These are phyloP conservation scores for Protobothrops flavoviridis DNA, from an alignment of 2,113 vertebrate species.

Conservation along the genomic window DNA sequence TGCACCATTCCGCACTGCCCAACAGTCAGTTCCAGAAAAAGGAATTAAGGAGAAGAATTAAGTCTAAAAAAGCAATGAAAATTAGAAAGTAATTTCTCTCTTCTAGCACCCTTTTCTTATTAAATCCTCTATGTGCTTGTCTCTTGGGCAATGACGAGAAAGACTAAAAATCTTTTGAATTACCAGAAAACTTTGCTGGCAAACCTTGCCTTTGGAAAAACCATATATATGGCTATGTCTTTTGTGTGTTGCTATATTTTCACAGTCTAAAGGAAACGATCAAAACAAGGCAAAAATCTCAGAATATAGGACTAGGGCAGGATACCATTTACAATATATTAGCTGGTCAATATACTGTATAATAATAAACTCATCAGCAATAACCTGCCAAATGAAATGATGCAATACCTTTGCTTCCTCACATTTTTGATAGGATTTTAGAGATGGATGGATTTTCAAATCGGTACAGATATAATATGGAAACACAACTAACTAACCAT, in stretches of 20 bases:
- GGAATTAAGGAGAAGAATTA: background rate
- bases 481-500: background rate
- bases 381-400: background rate
- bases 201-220: background rate
- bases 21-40: background rate
- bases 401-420: background rate
- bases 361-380: background rate
- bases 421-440: background rate
- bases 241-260: background rate
- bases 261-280: background rate
- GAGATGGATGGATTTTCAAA: background rate
- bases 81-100: background rate
- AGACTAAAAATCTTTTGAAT: background rate
- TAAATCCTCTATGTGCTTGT: background rate
- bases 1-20: background rate
- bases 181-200: background rate
- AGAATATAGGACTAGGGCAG: background rate
- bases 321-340: background rate
- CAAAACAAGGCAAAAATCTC: background rate
- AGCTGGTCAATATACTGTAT: background rate
- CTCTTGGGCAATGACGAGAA: background rate
- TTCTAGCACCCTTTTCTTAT: background rate
- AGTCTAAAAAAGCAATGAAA: background rate
- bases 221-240: background rate
- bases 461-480: background rate